These are phyloP conservation scores for Spondyliosoma cantharus DNA, from an alignment of 2,797 vertebrate genomes.

Conservation along the genomic window DNA sequence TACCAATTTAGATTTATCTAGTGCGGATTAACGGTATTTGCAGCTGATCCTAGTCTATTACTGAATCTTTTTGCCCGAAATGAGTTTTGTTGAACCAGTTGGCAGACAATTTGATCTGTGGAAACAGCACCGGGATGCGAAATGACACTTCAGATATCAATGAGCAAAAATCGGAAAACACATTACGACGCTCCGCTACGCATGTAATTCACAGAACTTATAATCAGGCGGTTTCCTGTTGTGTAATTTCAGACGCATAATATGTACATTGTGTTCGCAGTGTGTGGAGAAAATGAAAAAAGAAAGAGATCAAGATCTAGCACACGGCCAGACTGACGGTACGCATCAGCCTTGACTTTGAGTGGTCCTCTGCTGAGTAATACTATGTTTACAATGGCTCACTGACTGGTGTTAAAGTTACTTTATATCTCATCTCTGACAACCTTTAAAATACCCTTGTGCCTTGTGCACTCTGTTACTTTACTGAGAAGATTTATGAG, in stretches of 20 bases:
- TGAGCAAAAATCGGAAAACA: background rate
- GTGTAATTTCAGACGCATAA: background rate
- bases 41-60: constrained; percentile 4
- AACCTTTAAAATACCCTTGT: constrained; percentile 83
- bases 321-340: constrained; percentile 27
- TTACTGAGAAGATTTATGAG: constrained; percentile 82
- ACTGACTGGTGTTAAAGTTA: constrained; percentile 78
- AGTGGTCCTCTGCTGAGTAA: constrained; percentile 68
- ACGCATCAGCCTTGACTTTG: constrained; percentile 69
- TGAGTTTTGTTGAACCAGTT: background rate
- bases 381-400: constrained; percentile 74
- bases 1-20: constrained; percentile 13
- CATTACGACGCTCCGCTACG: background rate
- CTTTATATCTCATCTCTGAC: constrained; percentile 83
- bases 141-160: background rate
- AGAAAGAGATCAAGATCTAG: background rate
- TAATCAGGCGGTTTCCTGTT: background rate
- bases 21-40: constrained; percentile 8
- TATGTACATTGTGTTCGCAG: background rate
- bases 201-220: background rate
- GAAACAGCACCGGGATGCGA: background rate
- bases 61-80: background rate
- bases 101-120: background rate
- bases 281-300: too few relatives aligned
- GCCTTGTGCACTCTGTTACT: constrained; percentile 75